Percentiles rank a stretch among this genome's conserved stretches.
phyloP scores from a whole-genome alignment of 2,113 vertebrate species.

The Gymnogyps californianus region DNA sequence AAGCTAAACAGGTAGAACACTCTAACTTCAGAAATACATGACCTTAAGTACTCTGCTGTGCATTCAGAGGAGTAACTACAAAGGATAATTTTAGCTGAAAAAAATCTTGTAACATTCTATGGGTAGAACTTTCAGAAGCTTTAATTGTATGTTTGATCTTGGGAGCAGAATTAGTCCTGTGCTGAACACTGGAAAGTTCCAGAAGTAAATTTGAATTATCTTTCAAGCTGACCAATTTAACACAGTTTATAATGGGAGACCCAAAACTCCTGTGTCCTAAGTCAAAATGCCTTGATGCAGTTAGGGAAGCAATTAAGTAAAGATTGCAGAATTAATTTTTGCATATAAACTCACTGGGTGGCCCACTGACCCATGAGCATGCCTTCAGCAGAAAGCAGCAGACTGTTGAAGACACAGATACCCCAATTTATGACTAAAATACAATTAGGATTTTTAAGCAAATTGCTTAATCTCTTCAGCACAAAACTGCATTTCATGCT shows the following conservation, averaged over 20 bases:
- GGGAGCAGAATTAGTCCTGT: background rate
- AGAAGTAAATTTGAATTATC: background rate
- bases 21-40: background rate
- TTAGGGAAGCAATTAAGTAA: background rate
- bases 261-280: background rate
- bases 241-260: background rate
- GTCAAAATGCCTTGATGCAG: background rate
- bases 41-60: background rate
- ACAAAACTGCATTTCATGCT: background rate
- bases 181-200: background rate
- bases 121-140: background rate
- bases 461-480: background rate
- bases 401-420: background rate
- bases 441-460: background rate
- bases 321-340: background rate
- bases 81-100: background rate
- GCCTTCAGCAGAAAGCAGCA: background rate
- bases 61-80: background rate
- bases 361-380: background rate
- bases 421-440: background rate
- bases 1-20: background rate
- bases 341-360: background rate
- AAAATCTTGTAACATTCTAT: background rate
- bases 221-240: background rate
- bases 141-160: background rate